phyloP scores from a whole-genome alignment of 2,113 vertebrate genomes.

The Cinclus cinclus region DNA sequence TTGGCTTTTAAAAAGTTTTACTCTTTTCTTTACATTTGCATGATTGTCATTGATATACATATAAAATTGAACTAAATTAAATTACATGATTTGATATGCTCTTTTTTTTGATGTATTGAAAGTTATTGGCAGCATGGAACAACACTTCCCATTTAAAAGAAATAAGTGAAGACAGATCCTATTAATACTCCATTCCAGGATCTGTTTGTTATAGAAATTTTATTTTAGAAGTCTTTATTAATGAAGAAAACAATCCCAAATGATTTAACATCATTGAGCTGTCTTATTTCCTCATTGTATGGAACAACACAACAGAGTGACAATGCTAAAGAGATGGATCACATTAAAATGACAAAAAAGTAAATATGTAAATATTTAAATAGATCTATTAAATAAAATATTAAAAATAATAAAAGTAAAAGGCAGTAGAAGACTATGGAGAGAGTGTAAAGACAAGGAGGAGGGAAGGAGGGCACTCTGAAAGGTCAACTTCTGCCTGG shows the following conservation, averaged over 20 bases:
- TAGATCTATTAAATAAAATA: too few relatives aligned
- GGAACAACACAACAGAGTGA: neutral
- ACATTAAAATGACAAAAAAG: neutral
- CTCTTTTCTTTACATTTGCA: neutral
- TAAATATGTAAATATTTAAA: neutral
- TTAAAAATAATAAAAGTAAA: neutral
- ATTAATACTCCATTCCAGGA: neutral
- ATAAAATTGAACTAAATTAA: neutral
- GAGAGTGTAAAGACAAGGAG: rapidly evolving
- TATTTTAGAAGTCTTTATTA: neutral
- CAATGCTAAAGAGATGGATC: neutral
- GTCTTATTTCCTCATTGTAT: neutral
- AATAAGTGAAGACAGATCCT: neutral
- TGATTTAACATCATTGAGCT: neutral
- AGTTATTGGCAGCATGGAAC: neutral
- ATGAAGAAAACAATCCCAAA: neutral
- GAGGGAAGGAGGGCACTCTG: neutral
- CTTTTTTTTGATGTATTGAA: neutral
- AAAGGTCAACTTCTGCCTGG: neutral
- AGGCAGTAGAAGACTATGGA: neutral
- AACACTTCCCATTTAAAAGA: neutral
- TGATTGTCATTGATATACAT: neutral
- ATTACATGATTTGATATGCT: neutral
- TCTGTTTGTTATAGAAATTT: neutral
- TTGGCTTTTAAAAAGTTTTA: neutral